Evolutionary conservation across 2,797 vertebrate genomes (phyloP).

Genomic region (Xerus rutilus): DNA sequence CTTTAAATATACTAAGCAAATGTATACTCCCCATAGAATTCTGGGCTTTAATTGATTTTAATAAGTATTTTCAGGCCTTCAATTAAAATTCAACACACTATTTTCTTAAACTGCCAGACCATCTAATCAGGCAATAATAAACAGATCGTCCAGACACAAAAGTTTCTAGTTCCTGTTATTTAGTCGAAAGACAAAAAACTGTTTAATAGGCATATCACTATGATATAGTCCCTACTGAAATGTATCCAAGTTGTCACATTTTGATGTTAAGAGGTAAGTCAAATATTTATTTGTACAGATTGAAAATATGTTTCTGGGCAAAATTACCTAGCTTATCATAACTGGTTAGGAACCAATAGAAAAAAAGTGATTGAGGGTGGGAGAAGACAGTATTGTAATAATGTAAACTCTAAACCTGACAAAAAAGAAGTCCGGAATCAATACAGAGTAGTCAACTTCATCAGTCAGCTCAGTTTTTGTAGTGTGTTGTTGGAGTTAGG

Average conservation of each 20-base stretch:
- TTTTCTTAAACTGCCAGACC: not conserved
- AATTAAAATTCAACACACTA: not conserved
- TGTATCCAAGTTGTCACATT: not conserved
- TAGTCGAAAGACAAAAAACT: not conserved
- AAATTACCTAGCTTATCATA: not conserved
- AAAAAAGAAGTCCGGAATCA: slow-evolving; percentile 22
- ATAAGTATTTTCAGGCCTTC: not conserved
- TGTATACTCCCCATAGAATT: not conserved
- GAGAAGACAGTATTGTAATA: not conserved
- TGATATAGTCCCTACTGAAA: not conserved
- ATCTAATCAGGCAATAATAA: not conserved
- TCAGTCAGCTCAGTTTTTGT: not conserved
- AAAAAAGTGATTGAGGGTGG: not conserved
- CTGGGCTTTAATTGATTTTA: not conserved
- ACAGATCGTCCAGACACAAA: not conserved
- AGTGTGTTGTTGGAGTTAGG: not conserved
- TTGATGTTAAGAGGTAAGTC: not conserved
- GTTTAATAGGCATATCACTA: not conserved
- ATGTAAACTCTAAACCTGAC: not conserved
- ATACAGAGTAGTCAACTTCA: not conserved
- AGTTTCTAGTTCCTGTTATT: not conserved
- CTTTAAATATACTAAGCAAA: not conserved
- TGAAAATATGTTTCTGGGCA: not conserved
- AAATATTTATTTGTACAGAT: not conserved
- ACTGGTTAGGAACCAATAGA: not conserved